Evolutionary conservation across 2,888 invertebrate genomes (phyloP).

Genomic region (Neoitamus cyanurus): DNA sequence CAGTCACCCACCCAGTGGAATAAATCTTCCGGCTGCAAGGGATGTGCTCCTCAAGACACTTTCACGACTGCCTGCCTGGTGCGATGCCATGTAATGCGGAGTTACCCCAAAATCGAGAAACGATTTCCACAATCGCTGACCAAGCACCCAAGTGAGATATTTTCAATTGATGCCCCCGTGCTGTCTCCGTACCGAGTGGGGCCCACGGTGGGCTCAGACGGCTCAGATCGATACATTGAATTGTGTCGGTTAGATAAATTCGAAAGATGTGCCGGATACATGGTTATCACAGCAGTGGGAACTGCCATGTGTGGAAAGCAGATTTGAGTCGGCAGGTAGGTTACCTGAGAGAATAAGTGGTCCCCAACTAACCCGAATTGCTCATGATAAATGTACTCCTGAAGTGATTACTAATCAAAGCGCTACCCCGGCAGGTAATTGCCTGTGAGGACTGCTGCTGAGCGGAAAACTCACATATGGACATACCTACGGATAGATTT

Average conservation of each 20-base stretch:
- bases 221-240: slow-evolving; percentile 29
- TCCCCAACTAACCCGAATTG: slow-evolving; percentile 3
- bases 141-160: slow-evolving; percentile 41
- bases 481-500: background rate
- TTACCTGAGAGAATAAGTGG: slow-evolving; percentile 23
- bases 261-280: slow-evolving; percentile 6
- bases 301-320: slow-evolving; percentile 12
- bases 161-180: slow-evolving; percentile 33
- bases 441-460: background rate
- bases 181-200: background rate
- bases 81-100: background rate
- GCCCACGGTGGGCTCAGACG: background rate
- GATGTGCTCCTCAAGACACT: slow-evolving; percentile 28
- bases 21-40: slow-evolving; percentile 6
- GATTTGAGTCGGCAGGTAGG: background rate
- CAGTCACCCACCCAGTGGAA: background rate
- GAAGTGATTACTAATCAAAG: slow-evolving; percentile 27
- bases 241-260: slow-evolving; percentile 37
- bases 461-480: background rate
- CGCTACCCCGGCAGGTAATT: background rate
- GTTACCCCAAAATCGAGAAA: slow-evolving; percentile 27
- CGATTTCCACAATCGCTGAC: slow-evolving; percentile 36
- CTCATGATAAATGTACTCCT: slow-evolving; percentile 26
- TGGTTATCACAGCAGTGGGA: slow-evolving; percentile 16
- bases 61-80: background rate